These are phyloP conservation scores for Nomada ruficornis DNA, from an alignment of 2,888 invertebrate genomes.

Conservation along the genomic window DNA sequence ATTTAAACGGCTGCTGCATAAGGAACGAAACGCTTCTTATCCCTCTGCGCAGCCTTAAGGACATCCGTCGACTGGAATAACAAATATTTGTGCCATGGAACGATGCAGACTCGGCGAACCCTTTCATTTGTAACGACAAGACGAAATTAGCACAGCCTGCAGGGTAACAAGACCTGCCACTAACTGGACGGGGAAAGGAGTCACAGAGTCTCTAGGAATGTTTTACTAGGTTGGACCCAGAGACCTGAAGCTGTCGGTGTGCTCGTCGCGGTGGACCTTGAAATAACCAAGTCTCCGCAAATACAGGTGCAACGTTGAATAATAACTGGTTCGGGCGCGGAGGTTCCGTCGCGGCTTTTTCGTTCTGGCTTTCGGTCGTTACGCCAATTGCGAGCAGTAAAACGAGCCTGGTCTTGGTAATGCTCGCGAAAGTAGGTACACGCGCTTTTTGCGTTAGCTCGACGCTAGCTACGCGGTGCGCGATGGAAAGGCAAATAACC, in stretches of 20 bases:
- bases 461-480: not conserved
- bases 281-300: slow-evolving; percentile 71
- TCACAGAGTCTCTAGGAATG: slow-evolving; percentile 58
- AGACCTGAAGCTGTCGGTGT: not conserved
- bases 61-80: slow-evolving; percentile 78
- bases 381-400: slow-evolving; percentile 31
- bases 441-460: slow-evolving; percentile 24
- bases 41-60: slow-evolving; percentile 50
- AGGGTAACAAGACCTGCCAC: not conserved
- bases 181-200: not conserved
- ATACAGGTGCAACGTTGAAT: slow-evolving; percentile 73
- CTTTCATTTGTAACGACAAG: slow-evolving; percentile 83
- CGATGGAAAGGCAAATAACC: slow-evolving; percentile 6
- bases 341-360: not conserved
- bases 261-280: slow-evolving; percentile 59
- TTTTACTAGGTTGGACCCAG: slow-evolving; percentile 76
- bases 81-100: slow-evolving; percentile 82
- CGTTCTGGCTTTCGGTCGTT: slow-evolving; percentile 35
- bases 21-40: slow-evolving; percentile 30
- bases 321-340: slow-evolving; percentile 49
- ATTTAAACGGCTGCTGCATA: slow-evolving; percentile 14
- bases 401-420: slow-evolving; percentile 22
- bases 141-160: slow-evolving; percentile 79
- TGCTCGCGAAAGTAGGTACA: slow-evolving; percentile 22
- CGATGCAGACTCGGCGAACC: slow-evolving; percentile 79